Percentiles rank a stretch among this genome's conserved stretches.
Conservation (phyloP, 2,113 vertebrate species). For the Heliornis fulica region DNA sequence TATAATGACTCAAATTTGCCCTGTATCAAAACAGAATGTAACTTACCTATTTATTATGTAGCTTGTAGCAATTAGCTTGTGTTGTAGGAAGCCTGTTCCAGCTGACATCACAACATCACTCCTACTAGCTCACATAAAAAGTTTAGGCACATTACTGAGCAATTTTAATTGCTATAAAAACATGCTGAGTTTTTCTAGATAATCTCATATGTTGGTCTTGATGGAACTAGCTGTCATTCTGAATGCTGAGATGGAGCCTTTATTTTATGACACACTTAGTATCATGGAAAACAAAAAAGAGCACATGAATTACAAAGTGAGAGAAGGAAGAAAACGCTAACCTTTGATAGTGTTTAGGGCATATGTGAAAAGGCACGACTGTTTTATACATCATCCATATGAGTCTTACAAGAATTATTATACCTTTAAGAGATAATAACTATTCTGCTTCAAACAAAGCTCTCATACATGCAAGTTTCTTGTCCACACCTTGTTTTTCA, state of each 20-base stretch:
- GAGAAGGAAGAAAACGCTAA: neutral
- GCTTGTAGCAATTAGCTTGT: neutral
- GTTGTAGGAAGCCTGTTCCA: constrained; percentile 30
- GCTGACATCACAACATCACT: constrained; percentile 38
- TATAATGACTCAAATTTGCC: neutral
- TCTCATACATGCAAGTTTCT: neutral
- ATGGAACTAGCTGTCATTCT: constrained; percentile 34
- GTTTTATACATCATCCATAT: neutral
- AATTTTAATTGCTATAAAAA: constrained; percentile 51
- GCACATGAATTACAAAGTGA: neutral
- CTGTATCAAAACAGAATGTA: neutral
- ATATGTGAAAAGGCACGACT: neutral
- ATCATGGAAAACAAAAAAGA: constrained; percentile 1
- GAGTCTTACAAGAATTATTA: neutral
- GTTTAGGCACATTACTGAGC: neutral
- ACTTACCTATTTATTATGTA: neutral
- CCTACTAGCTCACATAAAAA: constrained; percentile 55
- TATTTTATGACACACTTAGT: constrained; percentile 22
- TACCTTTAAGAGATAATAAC: constrained; percentile 1
- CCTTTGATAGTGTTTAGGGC: neutral
- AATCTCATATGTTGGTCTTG: constrained; percentile 28
- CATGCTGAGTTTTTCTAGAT: constrained; percentile 29
- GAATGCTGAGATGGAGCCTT: constrained; percentile 16
- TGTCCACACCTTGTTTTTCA: constrained; percentile 43
- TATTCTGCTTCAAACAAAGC: neutral